Base-by-base conservation (phyloP, 1,140 invertebrate genomes). In the Pogonomyrmex barbatus region DNA sequence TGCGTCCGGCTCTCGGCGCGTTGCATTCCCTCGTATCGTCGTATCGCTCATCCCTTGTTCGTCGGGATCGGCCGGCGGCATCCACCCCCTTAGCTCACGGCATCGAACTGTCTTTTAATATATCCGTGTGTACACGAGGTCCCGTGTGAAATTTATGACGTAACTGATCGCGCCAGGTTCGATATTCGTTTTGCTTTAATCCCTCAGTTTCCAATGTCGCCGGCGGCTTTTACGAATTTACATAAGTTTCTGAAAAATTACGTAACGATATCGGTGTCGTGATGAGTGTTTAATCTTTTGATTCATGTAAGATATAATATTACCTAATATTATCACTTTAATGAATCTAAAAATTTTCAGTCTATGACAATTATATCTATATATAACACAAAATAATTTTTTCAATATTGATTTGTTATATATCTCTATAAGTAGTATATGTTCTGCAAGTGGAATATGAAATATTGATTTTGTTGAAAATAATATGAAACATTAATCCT, bases 141-240 rank as follows among this genome's bases (percentile, higher is more conserved):
- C 89, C 87, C 79, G 85, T 85, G 91, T 68, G 73, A 91, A 92
- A 93, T 94, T 94, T 94, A 94, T 93, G 90, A 86, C 86, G 60
- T 83, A 73, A 75, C 82, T 50, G 33, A 63, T 17, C 39, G 78
- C 71, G 87, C 82, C 87, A 89, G 87, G 60, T 33, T 89, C 89
- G 89, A 93, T 94, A 93, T 94, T 94, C 93, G 92, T 94, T 93
- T 93, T 91, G 87, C 91, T 93, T 91, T 90, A 90, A 89, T 85
- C 85, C 62, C 30, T 9, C 39, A 60, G 56, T 36, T 82, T 83
- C 56, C 36, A 54, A 70, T 70, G 77, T 50, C 54, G 54, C 36
- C 50, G 77, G 1, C 42, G 54, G 42, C 54, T 73, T 47, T 9
- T 54, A n/a, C 33, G 67, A 73, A 73, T 82, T 47, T 73, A 33